These are phyloP conservation scores for Erynnis tages DNA, from an alignment of 2,888 invertebrate genomes.

Conservation along the genomic window DNA sequence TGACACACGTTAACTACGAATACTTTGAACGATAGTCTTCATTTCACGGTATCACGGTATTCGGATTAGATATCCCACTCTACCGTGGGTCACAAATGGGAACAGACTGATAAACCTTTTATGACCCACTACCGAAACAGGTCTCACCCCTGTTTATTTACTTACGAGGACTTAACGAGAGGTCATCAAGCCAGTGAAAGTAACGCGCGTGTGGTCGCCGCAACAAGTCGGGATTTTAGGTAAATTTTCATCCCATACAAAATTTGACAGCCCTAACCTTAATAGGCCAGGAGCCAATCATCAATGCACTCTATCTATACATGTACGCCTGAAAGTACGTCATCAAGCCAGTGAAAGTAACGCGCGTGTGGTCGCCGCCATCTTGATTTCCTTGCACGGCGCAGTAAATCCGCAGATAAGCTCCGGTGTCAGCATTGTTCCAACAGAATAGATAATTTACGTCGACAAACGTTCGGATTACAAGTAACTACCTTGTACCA, in stretches of 20 bases:
- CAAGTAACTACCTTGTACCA: slow-evolving; percentile 9
- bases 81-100: no score
- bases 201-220: slow-evolving; percentile 32
- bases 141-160: neutral
- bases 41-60: no score
- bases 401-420: slow-evolving; percentile 33
- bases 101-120: no score
- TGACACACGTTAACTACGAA: no score
- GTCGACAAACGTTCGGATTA: slow-evolving; percentile 27
- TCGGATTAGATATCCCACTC: no score
- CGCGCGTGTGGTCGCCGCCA: slow-evolving; percentile 32
- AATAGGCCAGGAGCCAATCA: neutral
- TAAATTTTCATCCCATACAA: no score
- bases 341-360: slow-evolving; percentile 14
- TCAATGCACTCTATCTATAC: neutral
- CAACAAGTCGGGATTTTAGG: no score
- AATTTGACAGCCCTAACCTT: no score
- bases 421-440: slow-evolving; percentile 30
- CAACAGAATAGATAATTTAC: slow-evolving; percentile 37
- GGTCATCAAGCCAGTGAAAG: slow-evolving; percentile 10
- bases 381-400: slow-evolving; percentile 24
- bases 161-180: no score
- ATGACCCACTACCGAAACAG: no score
- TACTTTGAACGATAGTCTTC: no score
- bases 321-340: neutral